Evolutionary conservation across 2,797 vertebrate genomes (phyloP), one percentile per base, ranked within the genome.

Genomic region (Sebastes iracundus): DNA sequence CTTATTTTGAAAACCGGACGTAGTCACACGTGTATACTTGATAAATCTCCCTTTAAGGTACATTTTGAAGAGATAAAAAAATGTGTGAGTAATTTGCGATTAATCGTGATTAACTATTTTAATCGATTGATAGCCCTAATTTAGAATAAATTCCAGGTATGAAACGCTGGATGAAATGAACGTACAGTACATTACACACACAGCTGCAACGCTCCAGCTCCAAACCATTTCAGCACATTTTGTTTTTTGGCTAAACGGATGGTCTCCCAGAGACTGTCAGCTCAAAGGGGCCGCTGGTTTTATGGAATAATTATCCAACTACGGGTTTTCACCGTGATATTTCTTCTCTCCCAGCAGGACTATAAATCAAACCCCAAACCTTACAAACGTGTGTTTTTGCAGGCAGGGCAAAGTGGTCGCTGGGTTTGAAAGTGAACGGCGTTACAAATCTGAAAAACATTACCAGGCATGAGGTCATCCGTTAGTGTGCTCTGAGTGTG

Each of bases 381-480:
- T 61, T 18, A 61, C 13, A 56, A 56, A 60, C 62, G 13, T 55
- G 6, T 69, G n/a, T 73, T 85, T 80, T 79, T 63, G 56, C 66
- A 72, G 56, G 76, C 71, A 27, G 72, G 72, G 70, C 49, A 52
- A 82, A 82, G 69, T 83, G 75, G 75, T 80, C 77, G 83, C 80
- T 52, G 62, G 73, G 77, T 63, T 63, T 77, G 49, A 87, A 59
- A 69, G 78, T 25, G n/a, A 89, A 55, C 65, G 38, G 56, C 65
- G 27, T 72, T 49, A 74, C 81, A 85, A 90, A 77, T 23, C 87
- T 79, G 80, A 83, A 75, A 88, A 83, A 70, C 86, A 89, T 91
- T 85, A 86, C 23, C 73, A 79, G 84, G 72, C 83, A 80, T 90
- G 88, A 93, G 72, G 82, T 93, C 90, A 94, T 87, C 10, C 30